These are phyloP conservation scores for Tethya wilhelma DNA, from an alignment of 37 sponge, comb jelly and placozoan genomes.

Conservation along the genomic window DNA sequence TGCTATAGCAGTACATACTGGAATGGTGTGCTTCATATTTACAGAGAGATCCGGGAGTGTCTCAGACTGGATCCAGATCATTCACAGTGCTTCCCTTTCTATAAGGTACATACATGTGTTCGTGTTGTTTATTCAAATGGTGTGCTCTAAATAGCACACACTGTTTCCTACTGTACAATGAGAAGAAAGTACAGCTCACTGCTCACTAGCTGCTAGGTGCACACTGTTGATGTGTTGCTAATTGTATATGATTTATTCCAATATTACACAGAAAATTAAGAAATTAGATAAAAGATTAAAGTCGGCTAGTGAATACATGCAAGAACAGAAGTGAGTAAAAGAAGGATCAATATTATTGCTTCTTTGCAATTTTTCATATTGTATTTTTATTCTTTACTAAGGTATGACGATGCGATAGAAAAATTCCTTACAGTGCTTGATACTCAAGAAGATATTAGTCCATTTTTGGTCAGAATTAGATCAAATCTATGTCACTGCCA, in stretches of 20 bases:
- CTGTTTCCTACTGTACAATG: too few species aligned
- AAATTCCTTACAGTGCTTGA: conserved; percentile 65
- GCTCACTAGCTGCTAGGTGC: too few species aligned
- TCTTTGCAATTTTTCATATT: neutral
- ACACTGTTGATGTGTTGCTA: neutral
- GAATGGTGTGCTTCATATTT: neutral
- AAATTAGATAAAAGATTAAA: conserved; percentile 88
- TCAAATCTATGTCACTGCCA: conserved; percentile 68
- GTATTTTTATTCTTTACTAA: conserved; percentile 9
- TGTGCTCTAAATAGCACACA: too few species aligned
- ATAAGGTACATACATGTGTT: conserved; percentile 69
- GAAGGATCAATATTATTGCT: neutral
- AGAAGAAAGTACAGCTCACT: too few species aligned
- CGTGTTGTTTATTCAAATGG: neutral
- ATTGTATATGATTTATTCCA: neutral
- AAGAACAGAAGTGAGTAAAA: conserved; percentile 61
- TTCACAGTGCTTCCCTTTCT: conserved; percentile 81
- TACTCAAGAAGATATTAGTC: conserved; percentile 46
- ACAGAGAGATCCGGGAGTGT: conserved; percentile 94
- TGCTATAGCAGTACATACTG: neutral
- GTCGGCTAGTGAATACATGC: conserved; percentile 58
- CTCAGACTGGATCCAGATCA: conserved; percentile 96
- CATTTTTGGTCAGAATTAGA: conserved; percentile 23
- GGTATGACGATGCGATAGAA: conserved; percentile 75
- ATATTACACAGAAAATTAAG: conserved; percentile 80